Conservation (phyloP, 2,113 vertebrate genomes). For the Varanus salvator region DNA sequence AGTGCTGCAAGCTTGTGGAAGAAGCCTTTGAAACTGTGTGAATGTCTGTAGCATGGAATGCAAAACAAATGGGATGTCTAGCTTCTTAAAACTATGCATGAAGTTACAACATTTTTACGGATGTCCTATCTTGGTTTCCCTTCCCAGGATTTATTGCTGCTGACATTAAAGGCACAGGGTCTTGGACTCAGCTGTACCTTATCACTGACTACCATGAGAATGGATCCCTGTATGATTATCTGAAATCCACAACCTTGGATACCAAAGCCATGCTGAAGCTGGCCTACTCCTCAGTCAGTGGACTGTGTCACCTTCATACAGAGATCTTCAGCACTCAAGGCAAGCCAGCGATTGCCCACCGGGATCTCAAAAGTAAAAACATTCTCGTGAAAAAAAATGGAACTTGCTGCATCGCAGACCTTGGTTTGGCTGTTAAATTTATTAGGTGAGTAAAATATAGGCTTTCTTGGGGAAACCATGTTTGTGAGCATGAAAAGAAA, state of each 20-base stretch:
- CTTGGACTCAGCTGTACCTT: slow-evolving; percentile 96
- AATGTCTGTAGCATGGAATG: not conserved
- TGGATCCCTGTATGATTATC: slow-evolving; percentile 94
- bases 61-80: fast-evolving
- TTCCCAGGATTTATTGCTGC: slow-evolving; percentile 93
- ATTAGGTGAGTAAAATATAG: slow-evolving; percentile 85
- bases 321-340: slow-evolving; percentile 98
- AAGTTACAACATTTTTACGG: not conserved
- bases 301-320: slow-evolving; percentile 94
- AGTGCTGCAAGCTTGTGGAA: not conserved
- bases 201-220: slow-evolving; percentile 98
- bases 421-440: slow-evolving; percentile 96
- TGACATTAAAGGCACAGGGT: slow-evolving; percentile 97
- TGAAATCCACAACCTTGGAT: slow-evolving; percentile 94
- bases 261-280: slow-evolving; percentile 91
- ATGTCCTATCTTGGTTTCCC: fast-evolving
- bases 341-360: slow-evolving; percentile 95
- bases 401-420: slow-evolving; percentile 94
- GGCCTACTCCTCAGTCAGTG: slow-evolving; percentile 92
- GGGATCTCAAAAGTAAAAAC: slow-evolving; percentile 98
- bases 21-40: not conserved
- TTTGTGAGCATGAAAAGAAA: not conserved
- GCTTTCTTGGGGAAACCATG: not conserved
- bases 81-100: not conserved
- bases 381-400: slow-evolving; percentile 97